A percentile compares a stretch with the other conserved stretches of the same genome.
Evolutionary conservation across 1,140 invertebrate genomes (phyloP).

Genomic region (Sitobion miscanthi): DNA sequence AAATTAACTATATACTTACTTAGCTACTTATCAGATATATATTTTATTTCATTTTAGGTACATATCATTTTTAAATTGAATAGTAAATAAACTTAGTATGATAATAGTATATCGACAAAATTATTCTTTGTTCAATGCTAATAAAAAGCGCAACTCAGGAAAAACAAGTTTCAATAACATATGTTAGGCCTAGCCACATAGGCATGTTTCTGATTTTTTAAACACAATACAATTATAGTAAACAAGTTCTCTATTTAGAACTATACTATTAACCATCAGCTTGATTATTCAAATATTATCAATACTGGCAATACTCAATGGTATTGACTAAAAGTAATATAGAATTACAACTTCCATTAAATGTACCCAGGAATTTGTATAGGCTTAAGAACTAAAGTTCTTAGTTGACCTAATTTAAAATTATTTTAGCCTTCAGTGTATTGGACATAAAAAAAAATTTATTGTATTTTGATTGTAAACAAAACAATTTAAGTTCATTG

Average conservation of each 20-base stretch:
- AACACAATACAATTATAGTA: neutral
- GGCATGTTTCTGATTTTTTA: neutral
- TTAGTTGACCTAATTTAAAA: slow-evolving; percentile 29
- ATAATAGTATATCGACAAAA: neutral
- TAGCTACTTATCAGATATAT: neutral
- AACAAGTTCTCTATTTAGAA: neutral
- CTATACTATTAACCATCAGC: neutral
- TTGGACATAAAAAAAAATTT: neutral
- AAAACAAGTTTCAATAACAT: neutral
- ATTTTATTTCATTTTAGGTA: neutral
- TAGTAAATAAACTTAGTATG: neutral
- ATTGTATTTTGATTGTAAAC: slow-evolving; percentile 30
- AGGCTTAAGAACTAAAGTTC: neutral
- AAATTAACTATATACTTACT: neutral
- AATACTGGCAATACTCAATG: neutral
- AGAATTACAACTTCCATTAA: neutral
- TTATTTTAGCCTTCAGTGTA: slow-evolving; percentile 32
- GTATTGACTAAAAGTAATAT: neutral
- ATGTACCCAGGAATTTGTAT: neutral
- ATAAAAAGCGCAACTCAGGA: neutral
- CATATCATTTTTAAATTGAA: neutral
- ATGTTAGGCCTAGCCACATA: neutral
- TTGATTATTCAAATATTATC: neutral
- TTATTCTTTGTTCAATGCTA: neutral
- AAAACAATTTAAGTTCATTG: slow-evolving; percentile 49